Base-by-base conservation (phyloP, 2,113 vertebrate genomes). In the Anguilla japonica region DNA sequence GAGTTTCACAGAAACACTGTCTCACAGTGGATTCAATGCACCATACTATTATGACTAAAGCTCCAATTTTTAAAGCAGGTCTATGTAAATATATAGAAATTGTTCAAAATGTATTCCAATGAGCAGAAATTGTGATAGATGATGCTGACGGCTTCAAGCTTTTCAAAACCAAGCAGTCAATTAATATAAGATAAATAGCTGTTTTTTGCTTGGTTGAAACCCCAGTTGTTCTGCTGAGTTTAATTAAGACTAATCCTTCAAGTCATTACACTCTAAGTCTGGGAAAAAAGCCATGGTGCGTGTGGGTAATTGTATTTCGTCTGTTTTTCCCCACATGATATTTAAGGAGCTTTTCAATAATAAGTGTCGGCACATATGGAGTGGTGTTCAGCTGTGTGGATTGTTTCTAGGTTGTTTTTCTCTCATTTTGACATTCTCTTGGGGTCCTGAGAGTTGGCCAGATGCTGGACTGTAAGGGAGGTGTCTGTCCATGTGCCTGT, bases 191-290 rank as follows among this genome's bases (percentile, higher is more conserved):
- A 41, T 41, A 22, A 26, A 79, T 90, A 90, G 91, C 90, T 89
- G 88, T 91, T 91, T 89, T 88, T 67, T 67, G 90, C 79, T 88
- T 90, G 91, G 89, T 92, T 90, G 88, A 90, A 91, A 93, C 87
- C 86, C 89, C 88, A 89, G 57, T 41, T 81, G 89, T 78, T 90
- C 87, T 88, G 85, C 85, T 88, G 90, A 91, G 89, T 90, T 91
- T 91, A 91, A 93, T 92, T 91, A 91, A 75, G 89, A 67, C 87
- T 91, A 92, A 93, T 91, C 91, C 89, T 88, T 81, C 50, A 83
- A 50, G 22, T 89, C 89, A 91, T 91, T 89, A 84, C 84, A 87
- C 88, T 89, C 88, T 87, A 85, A 90, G 85, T 41, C 60, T 71
- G 22, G 40, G 34, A 46, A 3, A 88, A 87, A 90, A 75, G 85